These are phyloP conservation scores for Eriosoma lanigerum DNA, from an alignment of 1,140 invertebrate species.

Conservation along the genomic window DNA sequence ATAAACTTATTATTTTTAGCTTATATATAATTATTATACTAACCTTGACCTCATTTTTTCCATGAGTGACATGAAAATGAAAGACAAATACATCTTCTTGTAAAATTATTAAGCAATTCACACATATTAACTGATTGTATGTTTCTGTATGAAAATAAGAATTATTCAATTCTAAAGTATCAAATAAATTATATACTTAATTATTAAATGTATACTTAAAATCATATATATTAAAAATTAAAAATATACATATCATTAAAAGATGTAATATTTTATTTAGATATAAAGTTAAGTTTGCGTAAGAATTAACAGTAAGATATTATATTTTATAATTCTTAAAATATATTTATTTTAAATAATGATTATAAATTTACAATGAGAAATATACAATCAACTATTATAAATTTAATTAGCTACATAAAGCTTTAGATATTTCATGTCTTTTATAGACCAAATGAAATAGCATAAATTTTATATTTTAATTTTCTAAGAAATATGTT, in stretches of 20 bases:
- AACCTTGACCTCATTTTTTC: constrained; percentile 18
- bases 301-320: too few species aligned
- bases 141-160: constrained; percentile 52
- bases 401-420: neutral
- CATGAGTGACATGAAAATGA: constrained; percentile 60
- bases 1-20: neutral
- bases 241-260: too few species aligned
- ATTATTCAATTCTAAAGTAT: constrained; percentile 54
- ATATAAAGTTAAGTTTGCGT: too few species aligned
- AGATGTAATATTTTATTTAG: too few species aligned
- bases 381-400: too few species aligned
- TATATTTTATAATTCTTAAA: too few species aligned
- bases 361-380: too few species aligned
- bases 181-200: neutral
- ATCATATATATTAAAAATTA: too few species aligned
- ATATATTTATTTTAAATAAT: too few species aligned
- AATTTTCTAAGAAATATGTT: constrained; percentile 54
- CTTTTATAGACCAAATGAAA: constrained; percentile 30
- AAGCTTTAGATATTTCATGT: constrained; percentile 20
- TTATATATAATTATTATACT: neutral
- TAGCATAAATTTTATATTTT: constrained; percentile 23
- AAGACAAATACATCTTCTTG: constrained; percentile 66
- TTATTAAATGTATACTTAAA: too few species aligned
- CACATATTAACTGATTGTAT: constrained; percentile 56
- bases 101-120: constrained; percentile 62